A percentile compares a stretch with the other conserved stretches of the same genome.
Conservation (phyloP, 2,797 vertebrate genomes). For the Limosa lapponica region DNA sequence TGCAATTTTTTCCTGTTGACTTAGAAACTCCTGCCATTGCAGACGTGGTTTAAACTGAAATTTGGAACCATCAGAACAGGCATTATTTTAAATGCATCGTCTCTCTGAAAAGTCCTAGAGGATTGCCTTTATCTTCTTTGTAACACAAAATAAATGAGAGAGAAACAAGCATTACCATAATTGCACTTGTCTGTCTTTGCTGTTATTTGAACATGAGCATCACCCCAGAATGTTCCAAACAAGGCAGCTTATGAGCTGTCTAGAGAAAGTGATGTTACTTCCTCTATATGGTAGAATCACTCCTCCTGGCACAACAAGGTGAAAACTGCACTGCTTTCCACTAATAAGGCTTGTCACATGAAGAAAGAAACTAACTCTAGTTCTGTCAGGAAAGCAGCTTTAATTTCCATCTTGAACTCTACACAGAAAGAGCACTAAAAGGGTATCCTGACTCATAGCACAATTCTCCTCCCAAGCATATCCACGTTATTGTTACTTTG, state of each 20-base stretch:
- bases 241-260: not conserved
- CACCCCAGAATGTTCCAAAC: not conserved
- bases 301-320: not conserved
- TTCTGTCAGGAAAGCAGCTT: not conserved
- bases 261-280: not conserved
- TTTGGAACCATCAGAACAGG: not conserved
- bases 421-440: not conserved
- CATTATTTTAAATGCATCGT: not conserved
- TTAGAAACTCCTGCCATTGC: not conserved
- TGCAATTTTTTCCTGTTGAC: not conserved
- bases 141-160: not conserved
- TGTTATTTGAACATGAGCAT: not conserved
- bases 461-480: not conserved
- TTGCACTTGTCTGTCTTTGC: not conserved
- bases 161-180: not conserved
- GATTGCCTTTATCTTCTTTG: not conserved
- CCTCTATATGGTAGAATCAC: not conserved
- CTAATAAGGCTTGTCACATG: not conserved
- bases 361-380: not conserved
- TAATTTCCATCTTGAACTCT: not conserved
- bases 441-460: not conserved
- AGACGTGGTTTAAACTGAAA: constrained; percentile 4
- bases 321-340: not conserved
- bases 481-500: not conserved
- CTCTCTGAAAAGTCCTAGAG: not conserved